A percentile compares a stretch with the other conserved stretches of the same genome.
These are phyloP conservation scores for Habroteleia sp. DNA, from an alignment of 2,888 invertebrate genomes.

Conservation along the genomic window DNA sequence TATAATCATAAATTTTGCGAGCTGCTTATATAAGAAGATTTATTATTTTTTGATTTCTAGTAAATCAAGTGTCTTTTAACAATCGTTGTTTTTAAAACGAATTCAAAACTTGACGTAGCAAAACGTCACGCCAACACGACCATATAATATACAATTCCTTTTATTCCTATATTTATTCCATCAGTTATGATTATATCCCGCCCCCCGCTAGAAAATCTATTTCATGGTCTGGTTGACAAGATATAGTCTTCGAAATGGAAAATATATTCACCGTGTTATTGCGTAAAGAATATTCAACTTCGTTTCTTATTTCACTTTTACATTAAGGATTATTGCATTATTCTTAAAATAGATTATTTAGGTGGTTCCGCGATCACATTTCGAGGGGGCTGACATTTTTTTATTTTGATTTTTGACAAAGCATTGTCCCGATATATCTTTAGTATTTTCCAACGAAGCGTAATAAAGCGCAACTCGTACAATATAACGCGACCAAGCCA, in stretches of 20 bases:
- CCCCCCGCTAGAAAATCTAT: slow-evolving; percentile 47
- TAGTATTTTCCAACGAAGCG: slow-evolving; percentile 19
- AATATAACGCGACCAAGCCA: slow-evolving; percentile 30
- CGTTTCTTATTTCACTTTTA: slow-evolving; percentile 39
- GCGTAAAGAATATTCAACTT: slow-evolving; percentile 40
- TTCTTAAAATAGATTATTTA: slow-evolving; percentile 37
- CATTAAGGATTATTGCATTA: slow-evolving; percentile 44
- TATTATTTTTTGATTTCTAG: no score
- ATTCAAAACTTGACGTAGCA: background rate
- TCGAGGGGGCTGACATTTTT: slow-evolving; percentile 8
- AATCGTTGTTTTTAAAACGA: background rate
- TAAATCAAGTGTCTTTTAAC: no score
- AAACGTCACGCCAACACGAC: background rate
- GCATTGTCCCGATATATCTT: slow-evolving; percentile 3
- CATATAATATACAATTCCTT: slow-evolving; percentile 25
- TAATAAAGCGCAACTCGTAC: slow-evolving; percentile 17
- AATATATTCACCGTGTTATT: slow-evolving; percentile 61
- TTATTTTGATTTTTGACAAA: slow-evolving; percentile 46
- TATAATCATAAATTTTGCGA: background rate
- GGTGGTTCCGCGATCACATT: slow-evolving; percentile 22
- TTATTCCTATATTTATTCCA: slow-evolving; percentile 43
- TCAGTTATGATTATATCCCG: slow-evolving; percentile 49
- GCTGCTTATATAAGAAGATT: no score
- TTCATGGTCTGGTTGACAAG: slow-evolving; percentile 59
- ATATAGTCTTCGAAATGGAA: slow-evolving; percentile 48